Percentiles rank a stretch among this genome's conserved stretches.
Conservation (phyloP, 2,888 invertebrate genomes). For the Plagodis dolabraria region DNA sequence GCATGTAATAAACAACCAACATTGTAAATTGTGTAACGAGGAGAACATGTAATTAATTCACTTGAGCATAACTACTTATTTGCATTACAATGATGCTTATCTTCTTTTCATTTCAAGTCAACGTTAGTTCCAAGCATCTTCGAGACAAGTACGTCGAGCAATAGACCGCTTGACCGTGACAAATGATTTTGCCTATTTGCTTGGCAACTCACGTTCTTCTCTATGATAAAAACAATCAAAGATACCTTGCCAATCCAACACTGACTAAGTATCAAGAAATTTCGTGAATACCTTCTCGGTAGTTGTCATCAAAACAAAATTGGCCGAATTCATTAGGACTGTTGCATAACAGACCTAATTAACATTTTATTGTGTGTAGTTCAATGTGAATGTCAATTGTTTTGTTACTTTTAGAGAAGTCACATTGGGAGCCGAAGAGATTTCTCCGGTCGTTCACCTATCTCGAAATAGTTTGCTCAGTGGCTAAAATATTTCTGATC, state of each 20-base stretch:
- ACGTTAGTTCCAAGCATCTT: too few relatives aligned
- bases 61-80: neutral
- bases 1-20: neutral
- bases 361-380: constrained; percentile 21
- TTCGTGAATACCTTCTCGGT: too few relatives aligned
- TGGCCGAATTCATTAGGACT: constrained; percentile 7
- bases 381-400: constrained; percentile 37
- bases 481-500: constrained; percentile 34
- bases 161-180: too few relatives aligned
- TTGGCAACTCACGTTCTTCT: too few relatives aligned
- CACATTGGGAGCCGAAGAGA: constrained; percentile 29
- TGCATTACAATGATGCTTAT: neutral
- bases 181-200: too few relatives aligned
- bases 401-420: constrained; percentile 29
- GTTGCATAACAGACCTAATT: constrained; percentile 17
- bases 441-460: constrained; percentile 39
- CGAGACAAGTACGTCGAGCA: too few relatives aligned
- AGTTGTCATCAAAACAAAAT: neutral
- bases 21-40: neutral
- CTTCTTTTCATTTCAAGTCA: too few relatives aligned
- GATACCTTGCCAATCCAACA: too few relatives aligned
- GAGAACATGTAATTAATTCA: neutral
- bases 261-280: too few relatives aligned
- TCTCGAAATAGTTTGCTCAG: constrained; percentile 39
- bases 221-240: too few relatives aligned